Conservation (phyloP, 1,140 invertebrate genomes). For the Heterodera carotae region DNA sequence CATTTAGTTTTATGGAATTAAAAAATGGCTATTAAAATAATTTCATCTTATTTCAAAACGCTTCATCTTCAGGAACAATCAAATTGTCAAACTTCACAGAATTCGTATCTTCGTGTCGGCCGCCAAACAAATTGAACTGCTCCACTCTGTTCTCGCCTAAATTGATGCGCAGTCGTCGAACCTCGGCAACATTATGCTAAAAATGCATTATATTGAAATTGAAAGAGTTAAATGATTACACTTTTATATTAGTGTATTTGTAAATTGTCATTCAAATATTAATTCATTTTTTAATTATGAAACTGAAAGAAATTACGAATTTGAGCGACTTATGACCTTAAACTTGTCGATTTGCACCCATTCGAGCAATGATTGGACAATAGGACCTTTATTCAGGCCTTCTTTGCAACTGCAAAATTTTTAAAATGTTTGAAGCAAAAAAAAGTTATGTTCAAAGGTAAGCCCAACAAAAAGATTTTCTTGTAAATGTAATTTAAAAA, state of each 20-base stretch:
- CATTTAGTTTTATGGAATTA: too few relatives aligned
- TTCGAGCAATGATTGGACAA: background rate
- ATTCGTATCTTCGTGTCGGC: background rate
- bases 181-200: background rate
- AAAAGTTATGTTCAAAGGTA: too few relatives aligned
- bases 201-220: background rate
- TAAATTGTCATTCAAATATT: too few relatives aligned
- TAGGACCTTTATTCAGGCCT: background rate
- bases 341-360: background rate
- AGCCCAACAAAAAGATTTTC: too few relatives aligned
- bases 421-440: background rate
- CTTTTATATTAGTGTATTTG: too few relatives aligned
- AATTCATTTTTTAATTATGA: too few relatives aligned
- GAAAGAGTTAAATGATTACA: too few relatives aligned
- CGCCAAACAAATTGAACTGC: background rate
- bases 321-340: too few relatives aligned
- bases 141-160: background rate
- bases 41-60: too few relatives aligned
- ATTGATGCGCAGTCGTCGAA: background rate
- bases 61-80: background rate
- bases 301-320: too few relatives aligned
- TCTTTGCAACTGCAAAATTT: background rate
- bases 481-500: too few relatives aligned
- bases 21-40: too few relatives aligned
- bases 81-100: background rate